Percentiles rank a stretch among this genome's conserved stretches.
These are phyloP conservation scores for Coronaproctus castanopsis DNA, from an alignment of 2,888 invertebrate species.

Conservation along the genomic window DNA sequence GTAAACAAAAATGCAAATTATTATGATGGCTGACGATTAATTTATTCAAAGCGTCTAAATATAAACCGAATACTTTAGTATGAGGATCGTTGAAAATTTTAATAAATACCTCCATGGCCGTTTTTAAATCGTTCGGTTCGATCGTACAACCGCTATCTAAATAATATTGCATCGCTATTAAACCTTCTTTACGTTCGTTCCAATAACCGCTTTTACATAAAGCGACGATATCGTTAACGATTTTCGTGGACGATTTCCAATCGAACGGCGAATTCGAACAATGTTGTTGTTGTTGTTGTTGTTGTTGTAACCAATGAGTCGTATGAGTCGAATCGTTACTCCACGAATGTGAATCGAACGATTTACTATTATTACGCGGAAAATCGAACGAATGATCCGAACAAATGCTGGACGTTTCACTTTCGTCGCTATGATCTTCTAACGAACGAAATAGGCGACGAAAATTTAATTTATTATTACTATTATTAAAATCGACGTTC, in stretches of 20 bases:
- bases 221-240: constrained; percentile 60
- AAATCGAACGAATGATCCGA: constrained; percentile 77
- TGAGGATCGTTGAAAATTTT: constrained; percentile 96
- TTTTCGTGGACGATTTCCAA: constrained; percentile 34
- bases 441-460: constrained; percentile 13
- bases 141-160: constrained; percentile 46
- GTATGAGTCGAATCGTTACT: constrained; percentile 61
- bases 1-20: constrained; percentile 83
- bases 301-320: constrained; percentile 37
- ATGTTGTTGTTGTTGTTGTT: neutral
- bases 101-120: constrained; percentile 79
- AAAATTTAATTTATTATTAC: neutral
- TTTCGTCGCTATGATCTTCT: constrained; percentile 66
- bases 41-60: constrained; percentile 81
- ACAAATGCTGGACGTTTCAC: constrained; percentile 88
- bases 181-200: constrained; percentile 85
- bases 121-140: constrained; percentile 47
- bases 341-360: constrained; percentile 55
- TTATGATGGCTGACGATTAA: constrained; percentile 65
- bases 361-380: constrained; percentile 51
- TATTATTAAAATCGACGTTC: neutral
- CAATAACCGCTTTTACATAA: constrained; percentile 76
- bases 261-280: neutral
- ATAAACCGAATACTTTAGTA: constrained; percentile 73
- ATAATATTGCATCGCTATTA: constrained; percentile 55